phyloP scores from a whole-genome alignment of 2,797 vertebrate genomes.

The Pangasius larnaudii region DNA sequence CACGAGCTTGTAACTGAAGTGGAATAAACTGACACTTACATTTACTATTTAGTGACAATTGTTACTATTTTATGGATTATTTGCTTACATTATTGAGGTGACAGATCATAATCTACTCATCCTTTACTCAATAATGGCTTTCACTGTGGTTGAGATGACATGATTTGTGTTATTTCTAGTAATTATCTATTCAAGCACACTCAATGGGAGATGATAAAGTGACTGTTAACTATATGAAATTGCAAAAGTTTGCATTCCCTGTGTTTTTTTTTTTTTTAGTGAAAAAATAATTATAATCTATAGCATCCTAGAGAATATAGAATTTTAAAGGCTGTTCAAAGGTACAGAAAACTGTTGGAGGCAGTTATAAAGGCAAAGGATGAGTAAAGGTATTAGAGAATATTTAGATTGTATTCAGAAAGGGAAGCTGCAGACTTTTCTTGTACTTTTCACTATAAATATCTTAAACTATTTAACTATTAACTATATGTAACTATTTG shows the following conservation, averaged over 20 bases:
- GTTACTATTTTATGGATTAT: not conserved
- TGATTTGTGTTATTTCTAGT: not conserved
- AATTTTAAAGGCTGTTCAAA: not conserved
- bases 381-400: not conserved
- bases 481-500: not conserved
- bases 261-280: no score
- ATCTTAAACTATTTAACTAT: not conserved
- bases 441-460: not conserved
- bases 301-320: not conserved
- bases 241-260: not conserved
- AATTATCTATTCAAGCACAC: not conserved
- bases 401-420: not conserved
- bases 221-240: not conserved
- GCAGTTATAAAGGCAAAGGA: not conserved
- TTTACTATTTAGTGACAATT: not conserved
- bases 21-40: not conserved
- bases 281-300: no score
- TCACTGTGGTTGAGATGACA: not conserved
- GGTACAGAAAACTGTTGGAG: not conserved
- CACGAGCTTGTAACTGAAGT: not conserved
- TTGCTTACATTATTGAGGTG: not conserved
- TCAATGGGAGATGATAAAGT: not conserved
- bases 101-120: not conserved
- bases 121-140: not conserved
- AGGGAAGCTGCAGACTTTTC: not conserved